These are phyloP conservation scores for Enoplolaimus lenunculus DNA, from an alignment of 2,888 invertebrate genomes.

Conservation along the genomic window DNA sequence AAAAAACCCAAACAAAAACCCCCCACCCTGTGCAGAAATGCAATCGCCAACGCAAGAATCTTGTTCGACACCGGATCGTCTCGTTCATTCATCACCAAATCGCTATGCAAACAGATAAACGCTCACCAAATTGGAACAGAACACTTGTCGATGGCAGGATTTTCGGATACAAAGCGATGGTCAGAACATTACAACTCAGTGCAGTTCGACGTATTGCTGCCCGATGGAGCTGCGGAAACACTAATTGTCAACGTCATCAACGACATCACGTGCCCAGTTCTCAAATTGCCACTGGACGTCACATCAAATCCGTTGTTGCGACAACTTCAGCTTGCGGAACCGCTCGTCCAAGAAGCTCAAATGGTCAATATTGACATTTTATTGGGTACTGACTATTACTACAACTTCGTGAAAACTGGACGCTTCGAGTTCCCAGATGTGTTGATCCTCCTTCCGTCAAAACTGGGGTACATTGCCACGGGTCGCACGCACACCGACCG, in stretches of 20 bases:
- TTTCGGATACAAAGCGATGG: neutral
- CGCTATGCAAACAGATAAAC: neutral
- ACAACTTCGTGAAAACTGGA: neutral
- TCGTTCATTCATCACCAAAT: conserved; percentile 4
- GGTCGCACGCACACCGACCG: neutral
- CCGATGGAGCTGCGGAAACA: neutral
- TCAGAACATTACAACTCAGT: neutral
- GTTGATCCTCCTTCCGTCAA: neutral
- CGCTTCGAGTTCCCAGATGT: neutral
- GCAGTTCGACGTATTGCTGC: neutral
- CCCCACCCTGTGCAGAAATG: too few species aligned
- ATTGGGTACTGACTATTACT: conserved; percentile 14
- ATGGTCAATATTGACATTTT: neutral
- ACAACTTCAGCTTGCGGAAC: neutral
- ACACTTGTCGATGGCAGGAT: neutral
- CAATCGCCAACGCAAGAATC: neutral
- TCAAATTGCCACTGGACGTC: neutral
- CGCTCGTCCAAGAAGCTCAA: neutral
- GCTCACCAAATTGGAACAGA: neutral
- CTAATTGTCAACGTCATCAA: neutral
- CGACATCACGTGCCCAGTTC: neutral
- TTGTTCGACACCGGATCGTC: neutral
- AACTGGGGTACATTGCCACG: conserved; percentile 9
- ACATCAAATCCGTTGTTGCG: neutral
- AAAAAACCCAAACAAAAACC: too few species aligned